Conservation (phyloP, 1,140 invertebrate species). For the Drosophila persimilis region DNA sequence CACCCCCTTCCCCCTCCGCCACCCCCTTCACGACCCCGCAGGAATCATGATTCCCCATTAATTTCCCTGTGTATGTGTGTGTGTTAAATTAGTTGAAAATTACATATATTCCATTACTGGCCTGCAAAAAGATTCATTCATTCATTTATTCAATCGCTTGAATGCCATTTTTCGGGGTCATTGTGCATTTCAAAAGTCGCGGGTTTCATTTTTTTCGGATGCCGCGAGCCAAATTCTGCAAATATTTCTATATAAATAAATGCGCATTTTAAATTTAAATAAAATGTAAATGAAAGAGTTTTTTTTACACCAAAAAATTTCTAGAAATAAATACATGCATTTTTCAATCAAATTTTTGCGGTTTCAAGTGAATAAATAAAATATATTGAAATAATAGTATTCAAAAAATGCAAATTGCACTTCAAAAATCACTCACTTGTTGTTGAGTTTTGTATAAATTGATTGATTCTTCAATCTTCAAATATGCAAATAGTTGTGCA, state of each 20-base stretch:
- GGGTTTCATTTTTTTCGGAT: no score
- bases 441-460: no score
- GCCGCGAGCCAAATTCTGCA: no score
- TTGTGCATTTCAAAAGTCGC: background rate
- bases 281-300: constrained; percentile 5
- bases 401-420: no score
- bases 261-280: constrained; percentile 28
- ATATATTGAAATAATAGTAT: no score
- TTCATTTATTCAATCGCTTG: background rate
- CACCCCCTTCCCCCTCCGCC: no score
- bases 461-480: no score
- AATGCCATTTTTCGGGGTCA: constrained; percentile 10
- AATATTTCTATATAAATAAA: background rate
- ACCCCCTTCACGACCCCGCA: background rate
- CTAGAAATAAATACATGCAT: background rate
- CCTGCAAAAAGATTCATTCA: constrained; percentile 8
- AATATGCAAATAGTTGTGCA: no score
- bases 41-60: constrained; percentile 20
- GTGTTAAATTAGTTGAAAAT: constrained; percentile 25
- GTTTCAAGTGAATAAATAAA: no score
- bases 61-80: constrained; percentile 3
- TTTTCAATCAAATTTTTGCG: constrained; percentile 9
- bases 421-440: no score
- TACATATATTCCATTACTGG: constrained; percentile 30
- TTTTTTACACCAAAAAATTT: background rate